Evolutionary conservation across 1,140 invertebrate species (phyloP).

Genomic region (Ptiloglossa arizonensis): DNA sequence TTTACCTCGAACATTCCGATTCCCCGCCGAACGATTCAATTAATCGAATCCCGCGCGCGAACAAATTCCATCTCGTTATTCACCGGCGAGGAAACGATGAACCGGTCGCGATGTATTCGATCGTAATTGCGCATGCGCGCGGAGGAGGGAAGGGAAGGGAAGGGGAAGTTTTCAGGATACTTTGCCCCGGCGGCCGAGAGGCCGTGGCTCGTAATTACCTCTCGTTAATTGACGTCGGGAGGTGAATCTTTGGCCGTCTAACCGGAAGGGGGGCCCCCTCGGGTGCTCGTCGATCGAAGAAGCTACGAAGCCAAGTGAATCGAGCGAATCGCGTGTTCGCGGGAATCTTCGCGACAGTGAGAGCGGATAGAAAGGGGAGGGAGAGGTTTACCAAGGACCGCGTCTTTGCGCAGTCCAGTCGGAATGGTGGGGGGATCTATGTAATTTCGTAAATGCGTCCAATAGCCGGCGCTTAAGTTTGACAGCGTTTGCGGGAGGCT

Average conservation of each 20-base stretch:
- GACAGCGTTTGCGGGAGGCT: constrained; percentile 35
- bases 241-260: neutral
- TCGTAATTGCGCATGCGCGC: constrained; percentile 39
- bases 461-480: constrained; percentile 50
- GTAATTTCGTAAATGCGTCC: constrained; percentile 74
- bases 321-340: constrained; percentile 61
- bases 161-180: constrained; percentile 32
- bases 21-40: neutral
- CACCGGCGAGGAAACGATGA: constrained; percentile 21
- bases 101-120: constrained; percentile 36
- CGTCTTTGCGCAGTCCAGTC: constrained; percentile 14
- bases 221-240: constrained; percentile 52
- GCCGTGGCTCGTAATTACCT: constrained; percentile 35
- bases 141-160: neutral
- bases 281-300: constrained; percentile 2
- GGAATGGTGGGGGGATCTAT: constrained; percentile 56
- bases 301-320: constrained; percentile 65
- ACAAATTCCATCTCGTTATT: constrained; percentile 3
- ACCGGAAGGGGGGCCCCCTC: too few species aligned
- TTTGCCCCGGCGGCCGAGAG: neutral
- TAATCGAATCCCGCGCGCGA: neutral
- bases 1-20: neutral
- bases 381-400: too few species aligned
- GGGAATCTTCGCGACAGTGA: too few species aligned
- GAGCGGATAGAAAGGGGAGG: too few species aligned